Percentiles rank a stretch among this genome's conserved stretches.
Evolutionary conservation across 2,888 invertebrate species (phyloP).

Genomic region (Colostygia pectinataria): DNA sequence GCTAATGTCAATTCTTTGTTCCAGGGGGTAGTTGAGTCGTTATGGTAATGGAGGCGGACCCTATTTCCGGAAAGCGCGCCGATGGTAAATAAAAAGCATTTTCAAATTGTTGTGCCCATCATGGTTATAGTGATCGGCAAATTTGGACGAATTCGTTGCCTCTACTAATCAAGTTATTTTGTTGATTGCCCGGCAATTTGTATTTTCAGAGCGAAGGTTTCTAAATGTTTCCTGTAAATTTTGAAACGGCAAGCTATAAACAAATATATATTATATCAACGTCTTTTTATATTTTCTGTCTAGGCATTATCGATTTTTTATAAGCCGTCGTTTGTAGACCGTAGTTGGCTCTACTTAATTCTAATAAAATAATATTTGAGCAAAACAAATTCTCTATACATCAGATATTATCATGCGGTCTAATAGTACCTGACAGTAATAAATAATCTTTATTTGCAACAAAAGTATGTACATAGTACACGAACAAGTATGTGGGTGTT

Average conservation of each 20-base stretch:
- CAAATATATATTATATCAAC: neutral
- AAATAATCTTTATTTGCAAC: no score
- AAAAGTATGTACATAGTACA: no score
- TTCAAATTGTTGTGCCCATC: slow-evolving; percentile 8
- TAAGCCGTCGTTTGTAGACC: no score
- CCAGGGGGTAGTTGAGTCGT: slow-evolving; percentile 56
- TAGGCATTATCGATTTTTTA: no score
- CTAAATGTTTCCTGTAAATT: neutral
- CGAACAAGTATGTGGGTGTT: no score
- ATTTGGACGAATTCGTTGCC: neutral
- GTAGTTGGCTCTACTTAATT: no score
- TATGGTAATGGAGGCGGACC: slow-evolving; percentile 78
- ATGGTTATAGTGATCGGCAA: neutral
- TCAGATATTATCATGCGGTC: no score
- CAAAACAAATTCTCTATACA: no score
- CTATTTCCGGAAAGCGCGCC: slow-evolving; percentile 65
- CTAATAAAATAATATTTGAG: no score
- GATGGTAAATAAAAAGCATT: slow-evolving; percentile 60
- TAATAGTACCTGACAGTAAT: no score
- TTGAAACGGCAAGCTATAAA: neutral
- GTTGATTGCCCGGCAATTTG: neutral
- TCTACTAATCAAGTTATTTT: slow-evolving; percentile 1
- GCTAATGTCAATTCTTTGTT: slow-evolving; percentile 42
- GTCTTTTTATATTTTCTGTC: no score
- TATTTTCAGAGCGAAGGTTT: neutral